These are phyloP conservation scores for Lacanobia wlatinum DNA, from an alignment of 2,888 invertebrate genomes.

Conservation along the genomic window DNA sequence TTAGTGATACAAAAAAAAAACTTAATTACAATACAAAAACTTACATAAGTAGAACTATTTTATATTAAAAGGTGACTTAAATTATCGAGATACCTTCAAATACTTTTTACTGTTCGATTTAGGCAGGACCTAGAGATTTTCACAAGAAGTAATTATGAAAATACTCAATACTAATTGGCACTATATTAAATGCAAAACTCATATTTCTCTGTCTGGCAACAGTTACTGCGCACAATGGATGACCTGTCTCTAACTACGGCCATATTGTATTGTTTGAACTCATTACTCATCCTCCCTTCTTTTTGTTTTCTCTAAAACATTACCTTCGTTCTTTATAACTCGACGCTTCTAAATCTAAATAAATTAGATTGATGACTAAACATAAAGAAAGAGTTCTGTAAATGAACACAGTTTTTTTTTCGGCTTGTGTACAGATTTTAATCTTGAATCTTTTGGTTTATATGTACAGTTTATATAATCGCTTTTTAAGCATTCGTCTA, in stretches of 20 bases:
- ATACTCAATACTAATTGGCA: neutral
- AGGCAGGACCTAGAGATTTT: too few species aligned
- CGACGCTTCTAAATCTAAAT: neutral
- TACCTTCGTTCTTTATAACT: neutral
- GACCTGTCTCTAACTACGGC: neutral
- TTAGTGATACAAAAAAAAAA: too few species aligned
- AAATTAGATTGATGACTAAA: neutral
- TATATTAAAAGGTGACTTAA: too few species aligned
- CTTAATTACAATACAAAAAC: too few species aligned
- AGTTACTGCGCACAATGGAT: neutral
- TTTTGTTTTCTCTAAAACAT: neutral
- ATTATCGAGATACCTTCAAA: too few species aligned
- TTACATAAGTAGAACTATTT: too few species aligned
- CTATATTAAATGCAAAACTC: too few species aligned
- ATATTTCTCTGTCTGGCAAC: neutral
- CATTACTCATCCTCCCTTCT: slow-evolving; percentile 1
- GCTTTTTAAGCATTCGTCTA: neutral
- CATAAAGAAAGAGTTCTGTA: slow-evolving; percentile 3
- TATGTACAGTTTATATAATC: neutral
- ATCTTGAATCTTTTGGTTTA: neutral
- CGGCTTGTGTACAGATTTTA: neutral
- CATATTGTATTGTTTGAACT: neutral
- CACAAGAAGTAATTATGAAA: too few species aligned
- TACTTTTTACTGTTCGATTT: too few species aligned
- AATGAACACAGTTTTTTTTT: neutral